Percentiles rank a stretch among this genome's conserved stretches.
Conservation (phyloP, 1,140 invertebrate genomes). For the Araneus ventricosus region DNA sequence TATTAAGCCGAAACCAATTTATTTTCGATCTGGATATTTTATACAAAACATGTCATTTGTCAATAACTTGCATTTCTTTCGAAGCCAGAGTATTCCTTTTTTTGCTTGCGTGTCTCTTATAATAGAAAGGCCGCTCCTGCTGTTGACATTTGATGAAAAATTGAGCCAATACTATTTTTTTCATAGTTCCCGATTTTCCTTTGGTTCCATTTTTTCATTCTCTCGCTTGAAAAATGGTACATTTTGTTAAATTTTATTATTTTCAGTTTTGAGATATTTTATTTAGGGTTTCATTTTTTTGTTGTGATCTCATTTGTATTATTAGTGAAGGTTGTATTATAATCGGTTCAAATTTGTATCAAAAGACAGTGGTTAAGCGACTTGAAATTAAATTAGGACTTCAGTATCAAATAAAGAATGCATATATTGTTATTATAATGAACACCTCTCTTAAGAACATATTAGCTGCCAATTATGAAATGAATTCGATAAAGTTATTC, state of each 20-base stretch:
- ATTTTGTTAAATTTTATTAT: conserved; percentile 36
- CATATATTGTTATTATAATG: too few species aligned
- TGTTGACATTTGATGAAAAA: conserved; percentile 59
- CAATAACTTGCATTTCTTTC: conserved; percentile 34
- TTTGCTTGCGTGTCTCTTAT: neutral
- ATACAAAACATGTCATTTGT: conserved; percentile 63
- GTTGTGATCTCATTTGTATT: too few species aligned
- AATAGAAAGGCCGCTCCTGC: conserved; percentile 48
- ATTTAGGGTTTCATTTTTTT: neutral
- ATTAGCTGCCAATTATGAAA: too few species aligned
- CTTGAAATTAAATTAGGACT: too few species aligned
- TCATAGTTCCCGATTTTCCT: neutral
- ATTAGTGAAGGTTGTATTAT: too few species aligned
- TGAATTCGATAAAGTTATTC: too few species aligned
- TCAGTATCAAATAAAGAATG: too few species aligned
- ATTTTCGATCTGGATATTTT: conserved; percentile 47
- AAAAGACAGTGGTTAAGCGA: too few species aligned
- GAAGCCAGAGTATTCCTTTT: neutral
- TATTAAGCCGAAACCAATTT: conserved; percentile 48
- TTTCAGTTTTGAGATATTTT: neutral
- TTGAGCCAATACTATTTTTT: conserved; percentile 36
- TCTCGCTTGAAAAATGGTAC: neutral
- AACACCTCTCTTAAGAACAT: too few species aligned
- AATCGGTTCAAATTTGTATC: too few species aligned
- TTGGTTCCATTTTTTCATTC: neutral